Evolutionary conservation across 2,113 vertebrate species (phyloP).

Genomic region (Pollachius pollachius): DNA sequence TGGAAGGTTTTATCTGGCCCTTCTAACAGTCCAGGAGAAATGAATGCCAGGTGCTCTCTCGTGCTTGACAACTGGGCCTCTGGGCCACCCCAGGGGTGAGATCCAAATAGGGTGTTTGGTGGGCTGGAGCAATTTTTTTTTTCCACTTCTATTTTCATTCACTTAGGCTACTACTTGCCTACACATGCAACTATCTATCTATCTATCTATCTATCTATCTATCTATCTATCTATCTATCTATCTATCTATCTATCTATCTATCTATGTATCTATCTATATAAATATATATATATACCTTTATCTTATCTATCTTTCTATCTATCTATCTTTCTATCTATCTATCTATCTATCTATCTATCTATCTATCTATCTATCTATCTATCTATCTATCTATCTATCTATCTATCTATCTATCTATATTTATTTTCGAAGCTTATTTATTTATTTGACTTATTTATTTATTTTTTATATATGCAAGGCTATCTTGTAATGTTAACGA

Average conservation of each 20-base stretch:
- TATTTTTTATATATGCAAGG: neutral
- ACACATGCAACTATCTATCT: constrained; percentile 17
- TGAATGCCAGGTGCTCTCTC: constrained; percentile 58
- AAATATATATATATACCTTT: constrained; percentile 26
- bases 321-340: constrained; percentile 25
- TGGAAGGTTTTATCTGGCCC: constrained; percentile 50
- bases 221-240: constrained; percentile 26
- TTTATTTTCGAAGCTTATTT: neutral
- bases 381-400: neutral
- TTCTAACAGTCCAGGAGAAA: constrained; percentile 34
- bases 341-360: constrained; percentile 31
- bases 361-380: constrained; percentile 25
- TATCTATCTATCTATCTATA: neutral
- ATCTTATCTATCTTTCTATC: constrained; percentile 17
- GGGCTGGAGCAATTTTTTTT: constrained; percentile 15
- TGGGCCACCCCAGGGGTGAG: constrained; percentile 46
- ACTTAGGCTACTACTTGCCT: constrained; percentile 8
- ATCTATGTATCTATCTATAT: constrained; percentile 18
- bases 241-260: constrained; percentile 26
- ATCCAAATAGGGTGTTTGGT: constrained; percentile 50
- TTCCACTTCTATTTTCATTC: neutral
- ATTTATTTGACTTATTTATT: neutral
- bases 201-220: constrained; percentile 19
- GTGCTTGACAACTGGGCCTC: constrained; percentile 39
- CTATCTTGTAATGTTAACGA: no score